A percentile compares a stretch with the other conserved stretches of the same genome.
Conservation (phyloP, 2,888 invertebrate genomes). For the Nomada ferruginata region DNA sequence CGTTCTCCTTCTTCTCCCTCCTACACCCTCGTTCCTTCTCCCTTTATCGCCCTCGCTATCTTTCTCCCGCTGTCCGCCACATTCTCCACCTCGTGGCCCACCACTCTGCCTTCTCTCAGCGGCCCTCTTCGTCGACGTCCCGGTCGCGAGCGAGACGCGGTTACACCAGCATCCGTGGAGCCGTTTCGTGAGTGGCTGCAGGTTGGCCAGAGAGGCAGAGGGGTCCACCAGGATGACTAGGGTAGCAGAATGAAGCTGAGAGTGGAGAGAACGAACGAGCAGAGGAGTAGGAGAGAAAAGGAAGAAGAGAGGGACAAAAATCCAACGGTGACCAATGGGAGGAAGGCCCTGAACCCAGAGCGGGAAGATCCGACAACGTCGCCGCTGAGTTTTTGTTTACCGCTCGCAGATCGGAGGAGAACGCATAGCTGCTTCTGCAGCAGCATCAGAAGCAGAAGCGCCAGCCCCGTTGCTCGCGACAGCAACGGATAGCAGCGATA, state of each 20-base stretch:
- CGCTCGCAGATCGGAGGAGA: slow-evolving; percentile 74
- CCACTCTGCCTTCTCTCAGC: not conserved
- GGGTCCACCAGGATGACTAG: slow-evolving; percentile 45
- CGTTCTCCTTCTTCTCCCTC: slow-evolving; percentile 5
- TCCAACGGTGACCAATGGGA: slow-evolving; percentile 78
- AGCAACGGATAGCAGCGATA: slow-evolving; percentile 46
- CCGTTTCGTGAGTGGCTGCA: slow-evolving; percentile 71
- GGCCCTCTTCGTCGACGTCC: not conserved
- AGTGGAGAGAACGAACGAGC: slow-evolving; percentile 12
- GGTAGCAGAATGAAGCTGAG: slow-evolving; percentile 48
- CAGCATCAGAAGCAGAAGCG: slow-evolving; percentile 48
- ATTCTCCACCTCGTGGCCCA: slow-evolving; percentile 5
- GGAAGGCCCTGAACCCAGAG: slow-evolving; percentile 74
- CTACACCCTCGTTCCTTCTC: slow-evolving; percentile 9
- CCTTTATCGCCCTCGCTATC: not conserved
- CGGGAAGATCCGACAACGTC: slow-evolving; percentile 83
- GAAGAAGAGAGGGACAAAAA: slow-evolving; percentile 77
- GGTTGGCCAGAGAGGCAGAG: slow-evolving; percentile 67
- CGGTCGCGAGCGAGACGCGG: slow-evolving; percentile 49
- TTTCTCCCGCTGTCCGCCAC: slow-evolving; percentile 5
- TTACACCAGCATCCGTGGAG: slow-evolving; percentile 62
- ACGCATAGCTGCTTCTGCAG: slow-evolving; percentile 72
- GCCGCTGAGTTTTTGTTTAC: slow-evolving; percentile 82
- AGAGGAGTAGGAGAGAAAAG: slow-evolving; percentile 50
- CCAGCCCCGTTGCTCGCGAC: slow-evolving; percentile 19